Percentiles rank a stretch among this genome's conserved stretches.
Conservation (phyloP, 2,888 invertebrate species). For the Orthosia cruda region DNA sequence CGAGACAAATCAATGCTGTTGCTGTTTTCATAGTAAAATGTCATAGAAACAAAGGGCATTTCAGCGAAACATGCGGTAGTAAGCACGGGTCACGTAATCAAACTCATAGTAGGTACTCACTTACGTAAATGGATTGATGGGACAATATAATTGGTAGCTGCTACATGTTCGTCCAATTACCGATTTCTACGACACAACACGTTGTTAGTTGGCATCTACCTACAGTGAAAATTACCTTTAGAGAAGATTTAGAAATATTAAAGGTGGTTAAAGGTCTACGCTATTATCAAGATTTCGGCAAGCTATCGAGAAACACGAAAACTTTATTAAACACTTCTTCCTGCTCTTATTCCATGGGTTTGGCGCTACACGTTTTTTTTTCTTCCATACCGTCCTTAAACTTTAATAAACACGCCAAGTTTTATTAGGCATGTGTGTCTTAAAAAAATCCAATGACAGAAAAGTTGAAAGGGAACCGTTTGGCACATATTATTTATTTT, state of each 20-base stretch:
- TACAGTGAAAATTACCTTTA: background rate
- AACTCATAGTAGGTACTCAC: background rate
- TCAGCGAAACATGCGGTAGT: constrained; percentile 16
- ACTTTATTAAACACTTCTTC: too few species aligned
- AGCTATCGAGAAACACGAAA: background rate
- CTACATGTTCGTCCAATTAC: constrained; percentile 11
- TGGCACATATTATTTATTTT: too few species aligned
- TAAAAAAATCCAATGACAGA: background rate
- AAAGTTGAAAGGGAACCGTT: too few species aligned
- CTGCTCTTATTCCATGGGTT: too few species aligned
- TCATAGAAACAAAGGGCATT: constrained; percentile 37
- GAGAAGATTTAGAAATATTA: background rate
- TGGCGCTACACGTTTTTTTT: too few species aligned
- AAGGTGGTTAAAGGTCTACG: background rate
- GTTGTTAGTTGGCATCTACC: background rate
- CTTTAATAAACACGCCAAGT: background rate
- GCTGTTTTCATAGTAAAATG: constrained; percentile 46
- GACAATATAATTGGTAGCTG: constrained; percentile 12
- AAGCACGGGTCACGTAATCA: constrained; percentile 8
- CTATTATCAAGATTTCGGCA: background rate
- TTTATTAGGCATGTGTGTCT: background rate
- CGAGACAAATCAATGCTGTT: constrained; percentile 44
- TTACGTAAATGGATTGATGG: constrained; percentile 7
- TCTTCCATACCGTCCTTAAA: too few species aligned
- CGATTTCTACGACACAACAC: background rate